These are phyloP conservation scores for Drosophila nigrodunni DNA, from an alignment of 1,140 invertebrate species.

Conservation along the genomic window DNA sequence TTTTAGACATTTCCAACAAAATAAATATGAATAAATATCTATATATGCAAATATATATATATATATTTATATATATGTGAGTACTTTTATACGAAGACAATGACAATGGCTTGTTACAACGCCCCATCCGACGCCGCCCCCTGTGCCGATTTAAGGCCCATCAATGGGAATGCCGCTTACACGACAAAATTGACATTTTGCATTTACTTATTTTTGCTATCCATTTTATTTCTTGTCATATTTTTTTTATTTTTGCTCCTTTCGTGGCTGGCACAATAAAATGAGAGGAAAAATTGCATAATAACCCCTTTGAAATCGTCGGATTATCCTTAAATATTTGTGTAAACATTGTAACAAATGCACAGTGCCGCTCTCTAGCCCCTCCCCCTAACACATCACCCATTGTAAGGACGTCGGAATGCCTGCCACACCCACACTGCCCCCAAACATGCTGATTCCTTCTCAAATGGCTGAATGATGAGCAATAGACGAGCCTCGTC, in stretches of 20 bases:
- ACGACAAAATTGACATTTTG: conserved; percentile 80
- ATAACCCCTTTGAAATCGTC: conserved; percentile 84
- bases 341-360: conserved; percentile 84
- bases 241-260: conserved; percentile 27
- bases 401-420: conserved; percentile 58
- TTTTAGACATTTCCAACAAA: conserved; percentile 69
- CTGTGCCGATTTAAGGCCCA: not conserved
- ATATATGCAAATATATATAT: conserved; percentile 1
- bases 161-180: conserved; percentile 65
- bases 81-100: conserved; percentile 40
- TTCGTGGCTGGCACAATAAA: conserved; percentile 67
- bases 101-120: conserved; percentile 30
- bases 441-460: conserved; percentile 10
- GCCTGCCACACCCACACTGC: conserved; percentile 16
- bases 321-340: conserved; percentile 84
- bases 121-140: not conserved
- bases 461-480: conserved; percentile 78
- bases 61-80: conserved; percentile 23
- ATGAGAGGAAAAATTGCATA: conserved; percentile 83
- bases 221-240: conserved; percentile 42
- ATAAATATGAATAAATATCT: conserved; percentile 61
- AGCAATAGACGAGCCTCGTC: conserved; percentile 72
- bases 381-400: conserved; percentile 12
- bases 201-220: conserved; percentile 78
- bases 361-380: conserved; percentile 36